Evolutionary conservation across 2,888 invertebrate species (phyloP).

Genomic region (Pristionchus maxplancki): DNA sequence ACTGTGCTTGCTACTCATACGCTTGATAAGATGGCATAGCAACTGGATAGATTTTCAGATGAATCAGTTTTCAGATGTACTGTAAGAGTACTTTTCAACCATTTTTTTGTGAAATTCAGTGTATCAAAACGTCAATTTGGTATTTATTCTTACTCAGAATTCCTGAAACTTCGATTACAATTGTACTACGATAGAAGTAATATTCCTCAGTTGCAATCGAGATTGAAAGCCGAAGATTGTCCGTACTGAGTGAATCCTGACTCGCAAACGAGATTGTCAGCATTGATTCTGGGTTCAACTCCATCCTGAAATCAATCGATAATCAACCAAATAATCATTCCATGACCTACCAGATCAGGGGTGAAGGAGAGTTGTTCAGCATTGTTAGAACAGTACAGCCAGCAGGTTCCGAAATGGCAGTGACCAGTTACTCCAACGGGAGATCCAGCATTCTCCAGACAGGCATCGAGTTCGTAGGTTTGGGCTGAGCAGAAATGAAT

Average conservation of each 20-base stretch:
- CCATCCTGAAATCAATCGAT: background rate
- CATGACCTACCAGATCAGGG: background rate
- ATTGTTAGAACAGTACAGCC: background rate
- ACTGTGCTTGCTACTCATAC: no score
- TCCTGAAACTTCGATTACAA: no score
- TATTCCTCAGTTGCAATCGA: background rate
- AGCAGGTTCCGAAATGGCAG: background rate
- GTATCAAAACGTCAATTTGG: no score
- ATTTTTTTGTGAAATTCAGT: no score
- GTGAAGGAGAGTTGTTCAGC: background rate
- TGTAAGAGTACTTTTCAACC: no score
- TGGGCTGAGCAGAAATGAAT: background rate
- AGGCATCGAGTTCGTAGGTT: background rate
- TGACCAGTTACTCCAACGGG: background rate
- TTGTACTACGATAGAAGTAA: background rate
- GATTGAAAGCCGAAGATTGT: background rate
- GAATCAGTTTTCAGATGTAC: no score
- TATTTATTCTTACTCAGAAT: no score
- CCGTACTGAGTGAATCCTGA: slow-evolving; percentile 5
- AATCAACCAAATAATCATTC: background rate
- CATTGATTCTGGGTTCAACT: background rate
- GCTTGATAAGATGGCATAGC: no score
- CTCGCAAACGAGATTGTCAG: slow-evolving; percentile 3
- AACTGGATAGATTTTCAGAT: no score
- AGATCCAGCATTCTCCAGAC: background rate